A percentile compares a stretch with the other conserved stretches of the same genome.
Conservation (phyloP, 1,140 invertebrate species). For the Drosophila funebris region DNA sequence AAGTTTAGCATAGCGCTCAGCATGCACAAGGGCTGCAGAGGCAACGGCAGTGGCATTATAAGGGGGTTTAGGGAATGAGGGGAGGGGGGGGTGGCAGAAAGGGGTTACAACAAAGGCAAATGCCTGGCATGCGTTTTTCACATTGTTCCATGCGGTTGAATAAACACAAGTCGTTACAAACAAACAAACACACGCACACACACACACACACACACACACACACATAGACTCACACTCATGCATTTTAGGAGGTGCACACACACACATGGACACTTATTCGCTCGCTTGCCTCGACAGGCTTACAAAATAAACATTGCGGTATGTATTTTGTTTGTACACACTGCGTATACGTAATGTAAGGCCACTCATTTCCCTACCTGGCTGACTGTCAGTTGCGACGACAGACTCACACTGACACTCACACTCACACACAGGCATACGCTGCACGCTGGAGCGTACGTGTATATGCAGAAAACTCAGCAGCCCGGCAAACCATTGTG, state of each 20-base stretch:
- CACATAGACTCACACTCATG: constrained; percentile 10
- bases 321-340: constrained; percentile 78
- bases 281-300: constrained; percentile 78
- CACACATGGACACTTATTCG: constrained; percentile 64
- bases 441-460: constrained; percentile 20
- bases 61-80: background rate
- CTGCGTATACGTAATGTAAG: constrained; percentile 77
- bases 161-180: constrained; percentile 67
- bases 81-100: background rate
- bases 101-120: constrained; percentile 46
- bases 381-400: constrained; percentile 57
- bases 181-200: constrained; percentile 30
- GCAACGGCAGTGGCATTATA: background rate
- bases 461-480: constrained; percentile 61
- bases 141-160: constrained; percentile 80
- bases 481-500: constrained; percentile 55
- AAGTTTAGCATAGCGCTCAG: constrained; percentile 71
- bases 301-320: constrained; percentile 80
- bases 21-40: constrained; percentile 1
- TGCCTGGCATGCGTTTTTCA: constrained; percentile 76
- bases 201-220: constrained; percentile 7
- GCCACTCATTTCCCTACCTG: constrained; percentile 70
- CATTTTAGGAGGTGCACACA: too few species aligned
- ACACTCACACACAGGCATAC: constrained; percentile 21
- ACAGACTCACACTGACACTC: constrained; percentile 20